Conservation (phyloP, 2,113 vertebrate species). For the Mohoua ochrocephala region DNA sequence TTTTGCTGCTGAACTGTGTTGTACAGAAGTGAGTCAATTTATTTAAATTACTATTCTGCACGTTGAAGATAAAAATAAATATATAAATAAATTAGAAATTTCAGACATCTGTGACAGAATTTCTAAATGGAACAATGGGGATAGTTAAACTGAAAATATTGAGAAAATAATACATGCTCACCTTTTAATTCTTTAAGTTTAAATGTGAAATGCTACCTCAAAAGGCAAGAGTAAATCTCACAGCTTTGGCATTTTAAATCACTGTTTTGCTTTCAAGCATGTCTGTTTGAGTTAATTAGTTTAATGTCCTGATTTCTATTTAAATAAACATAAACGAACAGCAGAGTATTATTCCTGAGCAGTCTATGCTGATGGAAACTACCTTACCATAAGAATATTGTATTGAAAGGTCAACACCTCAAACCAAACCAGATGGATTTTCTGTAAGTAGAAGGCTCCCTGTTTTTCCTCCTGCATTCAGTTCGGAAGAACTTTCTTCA, state of each 20-base stretch:
- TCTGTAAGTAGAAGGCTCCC: not conserved
- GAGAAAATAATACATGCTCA: slow-evolving; percentile 58
- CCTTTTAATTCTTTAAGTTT: slow-evolving; percentile 66
- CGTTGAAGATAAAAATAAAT: slow-evolving; percentile 70
- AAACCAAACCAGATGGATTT: not conserved
- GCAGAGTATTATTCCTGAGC: not conserved
- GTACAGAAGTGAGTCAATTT: slow-evolving; percentile 61
- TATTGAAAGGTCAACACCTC: not conserved
- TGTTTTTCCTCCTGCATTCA: not conserved
- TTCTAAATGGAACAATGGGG: slow-evolving; percentile 61
- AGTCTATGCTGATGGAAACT: not conserved
- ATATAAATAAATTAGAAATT: slow-evolving; percentile 61
- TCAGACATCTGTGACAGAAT: slow-evolving; percentile 70
- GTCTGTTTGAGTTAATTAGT: not conserved
- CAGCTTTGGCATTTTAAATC: slow-evolving; percentile 57
- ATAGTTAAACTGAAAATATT: slow-evolving; percentile 55
- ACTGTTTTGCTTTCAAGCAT: slow-evolving; percentile 39
- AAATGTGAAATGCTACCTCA: slow-evolving; percentile 55
- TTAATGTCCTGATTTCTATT: not conserved
- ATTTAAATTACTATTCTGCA: slow-evolving; percentile 77
- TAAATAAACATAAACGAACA: not conserved
- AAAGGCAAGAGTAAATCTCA: slow-evolving; percentile 55
- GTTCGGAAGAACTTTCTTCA: not conserved
- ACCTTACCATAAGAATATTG: not conserved
- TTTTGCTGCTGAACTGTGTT: slow-evolving; percentile 55